Conservation (phyloP, 2,797 vertebrate genomes). For the Sebastes oblongus region DNA sequence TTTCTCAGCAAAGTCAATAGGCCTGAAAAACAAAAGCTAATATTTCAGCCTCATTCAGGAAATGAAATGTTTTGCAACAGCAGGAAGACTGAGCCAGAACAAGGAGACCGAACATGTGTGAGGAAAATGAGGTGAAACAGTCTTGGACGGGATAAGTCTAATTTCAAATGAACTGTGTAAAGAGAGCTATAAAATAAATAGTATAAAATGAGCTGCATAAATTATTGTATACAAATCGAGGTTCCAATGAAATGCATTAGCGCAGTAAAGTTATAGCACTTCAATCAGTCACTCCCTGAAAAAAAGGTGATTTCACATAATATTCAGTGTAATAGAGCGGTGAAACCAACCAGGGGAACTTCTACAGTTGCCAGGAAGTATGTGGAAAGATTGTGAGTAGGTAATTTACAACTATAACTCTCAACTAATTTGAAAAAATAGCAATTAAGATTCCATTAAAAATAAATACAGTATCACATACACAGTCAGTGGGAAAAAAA, state of each 20-base stretch:
- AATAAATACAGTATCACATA: not conserved
- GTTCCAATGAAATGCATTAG: conserved; percentile 12
- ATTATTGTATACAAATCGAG: conserved; percentile 18
- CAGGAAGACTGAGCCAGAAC: conserved; percentile 61
- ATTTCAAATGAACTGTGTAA: conserved; percentile 34
- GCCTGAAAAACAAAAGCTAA: conserved; percentile 71
- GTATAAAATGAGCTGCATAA: conserved; percentile 16
- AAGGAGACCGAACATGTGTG: conserved; percentile 55
- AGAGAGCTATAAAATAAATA: not conserved
- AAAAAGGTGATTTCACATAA: not conserved
- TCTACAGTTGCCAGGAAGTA: not conserved
- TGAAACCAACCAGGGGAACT: not conserved
- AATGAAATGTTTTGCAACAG: conserved; percentile 80
- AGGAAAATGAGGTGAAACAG: conserved; percentile 53
- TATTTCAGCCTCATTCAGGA: conserved; percentile 75
- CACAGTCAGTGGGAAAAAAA: not conserved
- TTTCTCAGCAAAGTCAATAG: conserved; percentile 67
- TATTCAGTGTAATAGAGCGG: not conserved
- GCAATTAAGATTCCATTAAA: not conserved
- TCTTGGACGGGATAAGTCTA: conserved; percentile 26
- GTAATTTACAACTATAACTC: too few relatives aligned
- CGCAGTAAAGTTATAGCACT: not conserved
- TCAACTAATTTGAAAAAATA: not conserved
- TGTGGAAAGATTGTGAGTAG: not conserved
- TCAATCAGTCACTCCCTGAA: not conserved